phyloP scores from a whole-genome alignment of 2,888 invertebrate genomes.

The Eutolmus rufibarbis region DNA sequence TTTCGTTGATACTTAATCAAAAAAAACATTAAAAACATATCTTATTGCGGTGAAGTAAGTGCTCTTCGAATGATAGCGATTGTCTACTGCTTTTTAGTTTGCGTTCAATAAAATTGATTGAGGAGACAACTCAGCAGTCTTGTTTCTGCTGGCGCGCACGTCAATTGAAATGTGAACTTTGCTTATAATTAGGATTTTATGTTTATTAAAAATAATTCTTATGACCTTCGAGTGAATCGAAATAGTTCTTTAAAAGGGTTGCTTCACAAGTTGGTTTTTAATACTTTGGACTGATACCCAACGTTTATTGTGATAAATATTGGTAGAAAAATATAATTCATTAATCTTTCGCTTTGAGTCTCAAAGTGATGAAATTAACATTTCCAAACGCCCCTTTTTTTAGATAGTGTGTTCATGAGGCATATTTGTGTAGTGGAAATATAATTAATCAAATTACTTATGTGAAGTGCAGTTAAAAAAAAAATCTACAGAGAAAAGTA shows the following conservation, averaged over 20 bases:
- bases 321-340: neutral
- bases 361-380: neutral
- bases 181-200: neutral
- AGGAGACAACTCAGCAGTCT: neutral
- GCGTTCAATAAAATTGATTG: neutral
- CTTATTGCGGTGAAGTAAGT: neutral
- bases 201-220: neutral
- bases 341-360: neutral
- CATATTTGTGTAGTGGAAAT: neutral
- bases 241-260: neutral
- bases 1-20: neutral
- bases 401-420: neutral
- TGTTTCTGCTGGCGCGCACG: neutral
- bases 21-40: neutral
- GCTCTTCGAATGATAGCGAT: neutral
- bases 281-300: neutral
- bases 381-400: neutral
- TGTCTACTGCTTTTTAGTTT: neutral
- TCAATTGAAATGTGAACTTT: neutral
- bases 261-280: neutral
- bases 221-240: neutral
- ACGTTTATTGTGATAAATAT: neutral
- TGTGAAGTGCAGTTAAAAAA: neutral
- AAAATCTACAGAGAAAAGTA: neutral
- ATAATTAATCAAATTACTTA: neutral